These are phyloP conservation scores for Aurelia aurita DNA, from an alignment of 30 jellyfish, hydroid and myxozoan species.

Conservation along the genomic window DNA sequence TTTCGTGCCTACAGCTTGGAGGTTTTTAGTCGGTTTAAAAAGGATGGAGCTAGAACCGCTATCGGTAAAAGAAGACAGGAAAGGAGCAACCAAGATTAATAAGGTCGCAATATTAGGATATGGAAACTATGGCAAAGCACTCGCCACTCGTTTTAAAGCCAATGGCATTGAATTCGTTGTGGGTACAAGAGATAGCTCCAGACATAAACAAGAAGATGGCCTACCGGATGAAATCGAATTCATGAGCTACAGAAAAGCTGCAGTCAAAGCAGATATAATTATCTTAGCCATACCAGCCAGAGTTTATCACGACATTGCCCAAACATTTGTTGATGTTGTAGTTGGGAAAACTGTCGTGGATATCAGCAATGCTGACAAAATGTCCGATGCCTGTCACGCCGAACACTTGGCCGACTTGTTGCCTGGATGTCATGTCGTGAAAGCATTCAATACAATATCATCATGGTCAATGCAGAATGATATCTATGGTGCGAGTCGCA, in stretches of 20 bases:
- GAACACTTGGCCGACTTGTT: conserved; percentile 47
- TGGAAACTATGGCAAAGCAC: conserved; percentile 86
- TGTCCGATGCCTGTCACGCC: conserved; percentile 67
- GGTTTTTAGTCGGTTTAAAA: too few relatives aligned
- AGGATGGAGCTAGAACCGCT: too few relatives aligned
- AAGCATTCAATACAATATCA: conserved; percentile 83
- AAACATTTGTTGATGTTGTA: conserved; percentile 7
- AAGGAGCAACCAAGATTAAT: background rate
- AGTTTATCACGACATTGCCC: conserved; percentile 46
- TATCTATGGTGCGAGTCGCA: conserved; percentile 71
- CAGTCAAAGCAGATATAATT: conserved; percentile 40
- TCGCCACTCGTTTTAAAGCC: conserved; percentile 45
- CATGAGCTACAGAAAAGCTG: conserved; percentile 54
- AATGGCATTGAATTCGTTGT: conserved; percentile 48
- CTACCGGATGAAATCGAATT: background rate
- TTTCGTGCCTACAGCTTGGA: too few relatives aligned
- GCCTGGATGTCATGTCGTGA: conserved; percentile 58
- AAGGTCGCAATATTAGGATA: conserved; percentile 68
- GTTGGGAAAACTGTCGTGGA: conserved; percentile 77
- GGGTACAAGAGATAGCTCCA: conserved; percentile 56
- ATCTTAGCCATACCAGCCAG: conserved; percentile 68
- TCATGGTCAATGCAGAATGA: conserved; percentile 81
- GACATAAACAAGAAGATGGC: background rate
- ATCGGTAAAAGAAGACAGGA: too few relatives aligned
- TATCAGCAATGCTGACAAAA: conserved; percentile 64